phyloP scores from a whole-genome alignment of 1,140 invertebrate genomes.

The Euglossa dilemma region DNA sequence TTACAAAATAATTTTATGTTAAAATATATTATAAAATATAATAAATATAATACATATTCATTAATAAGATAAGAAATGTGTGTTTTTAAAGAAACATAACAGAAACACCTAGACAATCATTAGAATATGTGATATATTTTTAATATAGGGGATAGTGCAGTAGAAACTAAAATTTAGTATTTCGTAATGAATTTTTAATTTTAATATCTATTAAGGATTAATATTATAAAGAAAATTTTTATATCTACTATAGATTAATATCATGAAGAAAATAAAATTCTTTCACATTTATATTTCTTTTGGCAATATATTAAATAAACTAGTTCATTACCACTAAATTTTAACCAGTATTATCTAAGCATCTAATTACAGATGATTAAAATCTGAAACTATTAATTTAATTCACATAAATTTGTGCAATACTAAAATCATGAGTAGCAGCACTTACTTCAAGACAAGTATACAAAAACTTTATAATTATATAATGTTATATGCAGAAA shows the following conservation, averaged over 20 bases:
- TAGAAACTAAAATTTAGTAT: too few species aligned
- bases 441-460: not conserved
- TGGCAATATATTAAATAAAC: not conserved
- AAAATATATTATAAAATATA: too few species aligned
- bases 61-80: not conserved
- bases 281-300: not conserved
- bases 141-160: too few species aligned
- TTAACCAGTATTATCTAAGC: not conserved
- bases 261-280: not conserved
- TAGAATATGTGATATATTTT: too few species aligned
- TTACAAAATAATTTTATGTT: too few species aligned
- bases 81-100: too few species aligned
- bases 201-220: too few species aligned
- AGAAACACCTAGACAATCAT: too few species aligned
- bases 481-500: not conserved
- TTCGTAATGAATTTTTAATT: too few species aligned
- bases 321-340: not conserved
- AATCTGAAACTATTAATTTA: not conserved
- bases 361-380: not conserved
- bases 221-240: not conserved
- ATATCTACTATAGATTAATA: not conserved
- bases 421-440: not conserved
- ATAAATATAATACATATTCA: not conserved
- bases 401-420: not conserved
- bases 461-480: not conserved